Conservation (phyloP, 35 echinoderm and acorn worm genomes). For the Ophioderma brevispina region DNA sequence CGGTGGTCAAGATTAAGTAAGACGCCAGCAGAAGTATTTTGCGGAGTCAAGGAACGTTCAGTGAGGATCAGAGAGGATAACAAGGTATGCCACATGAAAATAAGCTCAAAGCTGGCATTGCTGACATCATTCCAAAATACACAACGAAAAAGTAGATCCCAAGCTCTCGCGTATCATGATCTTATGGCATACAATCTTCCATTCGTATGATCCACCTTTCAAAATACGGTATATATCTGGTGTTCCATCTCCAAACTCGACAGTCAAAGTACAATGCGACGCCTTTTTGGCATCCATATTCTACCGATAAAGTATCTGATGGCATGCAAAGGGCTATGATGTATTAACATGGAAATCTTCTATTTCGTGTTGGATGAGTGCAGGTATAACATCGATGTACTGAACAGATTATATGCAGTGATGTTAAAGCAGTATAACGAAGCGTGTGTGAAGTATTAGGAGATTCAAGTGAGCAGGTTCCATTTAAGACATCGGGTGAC, state of each 20-base stretch:
- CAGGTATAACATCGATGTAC: background rate
- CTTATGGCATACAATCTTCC: background rate
- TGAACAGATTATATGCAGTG: slow-evolving; percentile 3
- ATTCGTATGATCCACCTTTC: background rate
- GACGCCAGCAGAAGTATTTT: background rate
- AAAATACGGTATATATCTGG: background rate
- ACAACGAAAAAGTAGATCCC: background rate
- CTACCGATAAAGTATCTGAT: background rate
- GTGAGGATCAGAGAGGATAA: background rate
- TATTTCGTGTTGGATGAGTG: background rate
- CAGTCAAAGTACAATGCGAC: background rate
- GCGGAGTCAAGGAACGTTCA: background rate
- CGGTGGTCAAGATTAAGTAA: background rate
- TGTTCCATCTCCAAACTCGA: slow-evolving; percentile 21
- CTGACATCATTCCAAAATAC: slow-evolving; percentile 14
- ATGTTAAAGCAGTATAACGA: background rate
- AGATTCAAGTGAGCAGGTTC: background rate
- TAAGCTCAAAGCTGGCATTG: no score
- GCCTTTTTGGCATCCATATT: background rate
- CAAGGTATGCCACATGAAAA: no score
- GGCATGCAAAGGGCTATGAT: background rate
- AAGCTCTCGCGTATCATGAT: background rate
- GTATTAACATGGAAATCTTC: background rate
- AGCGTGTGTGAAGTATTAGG: background rate
- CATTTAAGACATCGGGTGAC: background rate